These are phyloP conservation scores for Carapus acus DNA, from an alignment of 2,797 vertebrate genomes.

Conservation along the genomic window DNA sequence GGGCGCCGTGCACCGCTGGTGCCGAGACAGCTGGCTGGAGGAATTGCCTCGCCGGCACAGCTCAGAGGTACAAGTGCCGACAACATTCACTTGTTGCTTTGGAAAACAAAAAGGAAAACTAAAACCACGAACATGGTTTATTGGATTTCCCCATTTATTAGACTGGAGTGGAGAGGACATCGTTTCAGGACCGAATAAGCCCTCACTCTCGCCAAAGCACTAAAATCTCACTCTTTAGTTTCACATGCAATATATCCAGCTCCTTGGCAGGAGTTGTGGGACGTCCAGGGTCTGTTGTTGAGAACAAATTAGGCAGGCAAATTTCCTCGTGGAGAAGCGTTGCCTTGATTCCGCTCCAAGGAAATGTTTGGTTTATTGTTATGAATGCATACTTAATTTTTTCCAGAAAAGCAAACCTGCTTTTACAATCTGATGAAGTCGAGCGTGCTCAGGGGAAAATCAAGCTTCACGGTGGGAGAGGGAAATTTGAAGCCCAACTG, in stretches of 20 bases:
- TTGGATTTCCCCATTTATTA: conserved; percentile 32
- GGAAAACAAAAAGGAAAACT: conserved; percentile 5
- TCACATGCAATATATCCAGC: conserved; percentile 33
- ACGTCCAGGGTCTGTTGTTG: conserved; percentile 37
- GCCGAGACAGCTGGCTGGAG: conserved; percentile 38
- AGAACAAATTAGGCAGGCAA: conserved; percentile 47
- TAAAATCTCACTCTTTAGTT: conserved; percentile 36
- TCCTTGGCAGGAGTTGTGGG: conserved; percentile 29
- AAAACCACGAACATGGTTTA: conserved; percentile 26
- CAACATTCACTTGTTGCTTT: conserved; percentile 27
- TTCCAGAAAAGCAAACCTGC: conserved; percentile 42
- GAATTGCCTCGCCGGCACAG: conserved; percentile 11
- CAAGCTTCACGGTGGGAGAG: conserved; percentile 19
- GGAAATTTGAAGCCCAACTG: conserved; percentile 30
- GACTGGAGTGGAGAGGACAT: conserved; percentile 19
- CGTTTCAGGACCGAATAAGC: conserved; percentile 31
- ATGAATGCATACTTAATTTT: conserved; percentile 49
- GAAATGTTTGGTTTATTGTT: conserved; percentile 49
- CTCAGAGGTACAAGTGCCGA: conserved; percentile 21
- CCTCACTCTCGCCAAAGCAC: conserved; percentile 30
- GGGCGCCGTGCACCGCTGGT: conserved; percentile 20
- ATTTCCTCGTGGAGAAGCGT: conserved; percentile 45
- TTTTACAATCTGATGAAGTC: conserved; percentile 35
- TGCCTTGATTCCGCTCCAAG: conserved; percentile 40
- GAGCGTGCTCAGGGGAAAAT: conserved; percentile 37